Base-by-base conservation (phyloP, 2,888 invertebrate genomes). In the Spatulosminthurus flaviceps region DNA sequence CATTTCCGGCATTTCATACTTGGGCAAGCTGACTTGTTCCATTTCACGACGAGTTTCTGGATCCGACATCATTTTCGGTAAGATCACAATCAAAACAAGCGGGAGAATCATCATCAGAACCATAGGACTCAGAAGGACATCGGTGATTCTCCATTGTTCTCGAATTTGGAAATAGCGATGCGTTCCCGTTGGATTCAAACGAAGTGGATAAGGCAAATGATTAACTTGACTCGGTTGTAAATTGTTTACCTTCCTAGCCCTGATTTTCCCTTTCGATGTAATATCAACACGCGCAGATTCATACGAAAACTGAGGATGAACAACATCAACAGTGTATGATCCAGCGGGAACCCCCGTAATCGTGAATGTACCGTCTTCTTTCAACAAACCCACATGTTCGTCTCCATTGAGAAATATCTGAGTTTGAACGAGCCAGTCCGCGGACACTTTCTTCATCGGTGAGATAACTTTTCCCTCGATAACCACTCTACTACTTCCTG, bases 41-140 rank as follows among this genome's bases (percentile, higher is more conserved):
- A 96, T 92, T 89, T 96, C 96, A 89, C 90, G 83, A 87, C 97
- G 95, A 1, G 98, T 95, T 88, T 98, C 97, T 4, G 98, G 97
- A 88, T 98, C 98, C 87, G 96, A 97, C 93, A 98, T 95, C 92
- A 98, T 93, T 88, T 97, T 97, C 0, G 98, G 97, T 86, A 98
- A 88, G 82, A 98, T 90, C 92, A 97, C 94, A 85, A 98, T 94
- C 7, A 98, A 89, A 4, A 97, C 87, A 41, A 98, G 89, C 0
- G 98, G 98, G 82, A 98, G 88, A 26, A 98, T 92, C 97, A 98
- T 98, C 95, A 98, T 98, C 82, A 98, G 90, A 5, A 98, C 90
- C 92, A 92, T 87, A 5, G 86, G 86, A 72, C 86, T 84, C 29
- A 87, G 86, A 74, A 83, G 74, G 64, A 86, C 95, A 89, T 99